These are phyloP conservation scores for Arrhamphus sclerolepis DNA, from an alignment of 2,797 vertebrate species.

Conservation along the genomic window DNA sequence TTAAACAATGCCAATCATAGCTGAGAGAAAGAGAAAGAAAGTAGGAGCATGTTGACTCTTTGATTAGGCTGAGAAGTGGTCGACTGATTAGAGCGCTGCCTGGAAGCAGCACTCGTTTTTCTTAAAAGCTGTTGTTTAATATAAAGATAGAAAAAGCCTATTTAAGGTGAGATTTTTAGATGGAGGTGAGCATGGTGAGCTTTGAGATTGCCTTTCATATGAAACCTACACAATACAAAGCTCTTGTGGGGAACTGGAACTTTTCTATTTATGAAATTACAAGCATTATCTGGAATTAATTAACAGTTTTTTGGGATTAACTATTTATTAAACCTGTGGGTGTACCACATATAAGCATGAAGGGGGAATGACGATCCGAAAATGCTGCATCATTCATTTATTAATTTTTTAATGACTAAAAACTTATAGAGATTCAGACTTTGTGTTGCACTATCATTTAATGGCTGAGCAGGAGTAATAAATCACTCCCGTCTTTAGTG, in stretches of 20 bases:
- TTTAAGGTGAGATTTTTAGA: slow-evolving; percentile 4
- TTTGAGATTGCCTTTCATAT: slow-evolving; percentile 16
- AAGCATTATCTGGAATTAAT: slow-evolving; percentile 31
- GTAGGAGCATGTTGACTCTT: slow-evolving; percentile 15
- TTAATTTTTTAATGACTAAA: neutral
- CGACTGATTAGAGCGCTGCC: slow-evolving; percentile 24
- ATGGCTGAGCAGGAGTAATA: slow-evolving; percentile 20
- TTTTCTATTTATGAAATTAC: slow-evolving; percentile 18
- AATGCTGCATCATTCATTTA: neutral
- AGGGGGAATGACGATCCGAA: neutral
- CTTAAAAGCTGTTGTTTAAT: slow-evolving; percentile 14
- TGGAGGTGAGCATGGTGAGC: slow-evolving; percentile 7
- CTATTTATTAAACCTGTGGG: slow-evolving; percentile 39
- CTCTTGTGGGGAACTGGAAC: neutral
- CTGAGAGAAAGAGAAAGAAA: slow-evolving; percentile 3
- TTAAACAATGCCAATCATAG: slow-evolving; percentile 17
- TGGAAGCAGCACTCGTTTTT: slow-evolving; percentile 27
- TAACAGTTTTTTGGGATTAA: slow-evolving; percentile 43
- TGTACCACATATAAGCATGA: neutral
- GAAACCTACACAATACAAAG: slow-evolving; percentile 8
- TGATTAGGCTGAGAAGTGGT: slow-evolving; percentile 20
- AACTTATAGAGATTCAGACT: neutral
- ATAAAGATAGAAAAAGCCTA: slow-evolving; percentile 6
- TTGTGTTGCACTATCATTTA: neutral
- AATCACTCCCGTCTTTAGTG: slow-evolving; percentile 31